Evolutionary conservation across 1,140 invertebrate genomes (phyloP).

Genomic region (Marisa cornuarietis): DNA sequence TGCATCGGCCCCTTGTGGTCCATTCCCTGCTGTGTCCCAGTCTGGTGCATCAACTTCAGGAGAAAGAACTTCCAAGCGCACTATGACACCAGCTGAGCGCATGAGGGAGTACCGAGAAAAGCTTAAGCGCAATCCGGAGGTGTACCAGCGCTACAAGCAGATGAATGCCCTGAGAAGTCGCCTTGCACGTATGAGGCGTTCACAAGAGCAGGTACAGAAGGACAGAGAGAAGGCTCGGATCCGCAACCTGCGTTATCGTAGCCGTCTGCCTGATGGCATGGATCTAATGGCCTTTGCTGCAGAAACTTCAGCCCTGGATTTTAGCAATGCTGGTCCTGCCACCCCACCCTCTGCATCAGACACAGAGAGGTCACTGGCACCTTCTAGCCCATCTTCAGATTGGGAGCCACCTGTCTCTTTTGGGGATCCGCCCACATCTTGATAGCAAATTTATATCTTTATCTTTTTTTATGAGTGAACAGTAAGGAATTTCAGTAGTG

Average conservation of each 20-base stretch:
- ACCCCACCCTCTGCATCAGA: constrained; percentile 8
- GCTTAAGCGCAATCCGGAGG: constrained; percentile 22
- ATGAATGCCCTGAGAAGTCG: constrained; percentile 23
- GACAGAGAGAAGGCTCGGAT: constrained; percentile 12
- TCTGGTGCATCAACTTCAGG: not conserved
- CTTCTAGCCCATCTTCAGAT: not conserved
- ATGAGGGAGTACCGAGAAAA: constrained; percentile 21
- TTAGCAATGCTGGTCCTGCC: not conserved
- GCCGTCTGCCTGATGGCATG: not conserved
- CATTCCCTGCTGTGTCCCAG: not conserved
- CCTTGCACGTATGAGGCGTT: constrained; percentile 19
- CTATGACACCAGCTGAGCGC: constrained; percentile 15
- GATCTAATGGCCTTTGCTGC: constrained; percentile 13
- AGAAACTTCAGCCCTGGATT: constrained; percentile 12
- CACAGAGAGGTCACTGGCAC: not conserved
- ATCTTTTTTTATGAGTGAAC: not conserved
- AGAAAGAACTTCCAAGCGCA: constrained; percentile 9
- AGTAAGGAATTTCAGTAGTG: not conserved
- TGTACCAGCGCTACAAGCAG: constrained; percentile 26
- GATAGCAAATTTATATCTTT: not conserved
- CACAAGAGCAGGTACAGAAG: constrained; percentile 16
- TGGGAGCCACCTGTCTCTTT: constrained; percentile 18
- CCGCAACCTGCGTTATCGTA: constrained; percentile 9
- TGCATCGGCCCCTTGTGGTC: not conserved
- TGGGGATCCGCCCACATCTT: not conserved